A percentile compares a stretch with the other conserved stretches of the same genome.
phyloP scores from a whole-genome alignment of 2,113 vertebrate genomes.

The Jaculus jaculus region DNA sequence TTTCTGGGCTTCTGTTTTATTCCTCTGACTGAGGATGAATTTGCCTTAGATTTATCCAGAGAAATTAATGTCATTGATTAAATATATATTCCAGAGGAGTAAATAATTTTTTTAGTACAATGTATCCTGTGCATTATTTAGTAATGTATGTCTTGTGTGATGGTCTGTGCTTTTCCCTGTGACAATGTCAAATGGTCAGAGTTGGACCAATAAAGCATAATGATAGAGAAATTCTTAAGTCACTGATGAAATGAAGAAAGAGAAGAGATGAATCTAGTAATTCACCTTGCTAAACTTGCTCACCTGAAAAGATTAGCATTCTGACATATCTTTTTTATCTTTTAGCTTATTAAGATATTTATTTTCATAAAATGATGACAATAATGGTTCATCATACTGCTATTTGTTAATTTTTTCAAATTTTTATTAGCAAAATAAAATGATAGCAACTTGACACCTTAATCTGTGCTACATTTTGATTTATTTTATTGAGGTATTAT shows the following conservation, averaged over 20 bases:
- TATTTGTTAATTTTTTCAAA: background rate
- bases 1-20: background rate
- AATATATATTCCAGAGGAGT: background rate
- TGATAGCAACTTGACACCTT: background rate
- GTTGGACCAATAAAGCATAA: background rate
- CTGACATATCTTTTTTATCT: background rate
- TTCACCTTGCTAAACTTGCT: background rate
- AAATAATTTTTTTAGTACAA: background rate
- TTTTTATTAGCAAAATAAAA: conserved; percentile 28
- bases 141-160: background rate
- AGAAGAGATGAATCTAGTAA: background rate
- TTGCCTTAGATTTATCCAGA: background rate
- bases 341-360: conserved; percentile 25
- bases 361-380: background rate
- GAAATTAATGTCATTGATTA: background rate
- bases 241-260: background rate
- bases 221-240: background rate
- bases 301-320: background rate
- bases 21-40: background rate
- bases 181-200: background rate
- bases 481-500: conserved; percentile 37
- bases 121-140: background rate
- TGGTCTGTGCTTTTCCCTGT: background rate
- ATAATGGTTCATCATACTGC: background rate
- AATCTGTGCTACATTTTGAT: background rate